phyloP scores from a whole-genome alignment of 2,113 vertebrate species.

The sheep (Ovis aries) region DNA sequence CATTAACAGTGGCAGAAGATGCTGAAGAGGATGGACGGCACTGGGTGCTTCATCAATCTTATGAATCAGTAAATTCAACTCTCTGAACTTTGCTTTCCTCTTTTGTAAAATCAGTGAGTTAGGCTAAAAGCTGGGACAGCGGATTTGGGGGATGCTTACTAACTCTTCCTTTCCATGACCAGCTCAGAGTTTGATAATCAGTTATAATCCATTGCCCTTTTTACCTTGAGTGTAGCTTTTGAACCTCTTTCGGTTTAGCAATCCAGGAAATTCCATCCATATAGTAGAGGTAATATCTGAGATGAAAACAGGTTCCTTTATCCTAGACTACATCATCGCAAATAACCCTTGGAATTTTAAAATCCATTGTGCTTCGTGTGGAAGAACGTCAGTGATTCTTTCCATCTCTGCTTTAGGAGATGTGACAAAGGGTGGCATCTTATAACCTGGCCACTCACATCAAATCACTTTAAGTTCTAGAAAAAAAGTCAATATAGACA shows the following conservation, averaged over 20 bases:
- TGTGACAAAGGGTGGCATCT: background rate
- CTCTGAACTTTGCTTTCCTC: background rate
- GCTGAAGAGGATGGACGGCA: background rate
- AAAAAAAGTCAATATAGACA: background rate
- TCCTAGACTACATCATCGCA: background rate
- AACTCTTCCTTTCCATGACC: background rate
- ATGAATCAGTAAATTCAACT: background rate
- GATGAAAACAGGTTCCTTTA: background rate
- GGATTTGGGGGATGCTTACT: background rate
- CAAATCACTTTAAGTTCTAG: conserved; percentile 21
- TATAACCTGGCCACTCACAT: background rate
- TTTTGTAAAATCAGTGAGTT: background rate
- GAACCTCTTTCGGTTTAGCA: background rate
- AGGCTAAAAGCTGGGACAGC: background rate
- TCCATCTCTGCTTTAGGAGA: background rate
- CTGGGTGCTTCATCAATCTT: background rate
- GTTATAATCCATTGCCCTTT: background rate
- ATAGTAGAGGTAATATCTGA: background rate
- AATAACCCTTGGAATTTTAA: background rate
- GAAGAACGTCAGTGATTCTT: background rate
- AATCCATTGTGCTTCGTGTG: background rate
- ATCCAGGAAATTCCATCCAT: background rate
- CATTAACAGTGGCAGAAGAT: background rate
- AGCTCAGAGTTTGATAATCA: background rate
- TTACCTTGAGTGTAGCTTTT: background rate